Evolutionary conservation across 2,113 vertebrate species (phyloP).

Genomic region (Scomber japonicus): DNA sequence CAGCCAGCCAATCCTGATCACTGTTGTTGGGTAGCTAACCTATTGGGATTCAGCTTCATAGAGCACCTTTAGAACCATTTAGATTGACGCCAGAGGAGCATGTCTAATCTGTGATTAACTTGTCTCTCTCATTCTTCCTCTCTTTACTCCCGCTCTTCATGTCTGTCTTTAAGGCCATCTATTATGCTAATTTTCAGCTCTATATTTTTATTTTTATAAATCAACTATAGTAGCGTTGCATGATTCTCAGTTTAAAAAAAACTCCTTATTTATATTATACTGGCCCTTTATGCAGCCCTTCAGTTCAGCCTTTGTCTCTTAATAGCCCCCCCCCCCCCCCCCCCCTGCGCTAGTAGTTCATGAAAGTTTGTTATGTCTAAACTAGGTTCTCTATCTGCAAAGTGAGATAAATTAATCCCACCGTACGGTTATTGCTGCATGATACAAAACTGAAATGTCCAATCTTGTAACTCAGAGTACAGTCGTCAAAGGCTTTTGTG

Average conservation of each 20-base stretch:
- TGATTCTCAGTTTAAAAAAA: no score
- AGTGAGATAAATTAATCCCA: background rate
- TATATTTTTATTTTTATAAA: no score
- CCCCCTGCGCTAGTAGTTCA: no score
- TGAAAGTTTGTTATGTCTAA: no score
- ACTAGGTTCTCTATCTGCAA: background rate
- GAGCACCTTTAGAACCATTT: conserved; percentile 27
- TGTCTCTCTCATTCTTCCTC: conserved; percentile 15
- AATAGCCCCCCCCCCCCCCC: no score
- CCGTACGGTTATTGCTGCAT: background rate
- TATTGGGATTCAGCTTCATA: conserved; percentile 28
- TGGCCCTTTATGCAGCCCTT: no score
- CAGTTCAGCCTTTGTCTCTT: no score
- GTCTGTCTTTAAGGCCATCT: background rate
- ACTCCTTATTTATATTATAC: no score
- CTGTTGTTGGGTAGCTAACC: conserved; percentile 26
- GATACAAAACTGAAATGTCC: background rate
- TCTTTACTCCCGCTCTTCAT: conserved; percentile 28
- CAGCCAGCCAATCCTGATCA: conserved; percentile 42
- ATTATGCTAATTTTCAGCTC: no score
- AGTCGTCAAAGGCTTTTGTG: background rate
- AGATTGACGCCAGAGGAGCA: conserved; percentile 54
- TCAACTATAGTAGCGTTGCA: no score
- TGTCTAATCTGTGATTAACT: conserved; percentile 75
- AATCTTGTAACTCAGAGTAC: background rate